Conservation (phyloP, 2,888 invertebrate genomes). For the Philopedon plagiatum region DNA sequence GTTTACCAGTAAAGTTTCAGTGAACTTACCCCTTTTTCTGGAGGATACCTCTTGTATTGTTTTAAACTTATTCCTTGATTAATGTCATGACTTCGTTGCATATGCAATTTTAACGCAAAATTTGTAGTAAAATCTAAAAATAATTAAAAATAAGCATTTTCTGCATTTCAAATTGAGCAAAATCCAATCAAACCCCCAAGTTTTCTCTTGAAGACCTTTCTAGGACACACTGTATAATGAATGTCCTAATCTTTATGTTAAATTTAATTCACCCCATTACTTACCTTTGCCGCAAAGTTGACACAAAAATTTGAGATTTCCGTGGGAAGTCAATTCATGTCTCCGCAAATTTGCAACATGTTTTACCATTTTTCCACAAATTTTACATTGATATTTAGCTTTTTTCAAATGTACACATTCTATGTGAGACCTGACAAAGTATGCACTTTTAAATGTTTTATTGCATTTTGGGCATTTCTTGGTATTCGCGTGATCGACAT, state of each 20-base stretch:
- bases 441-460: not conserved
- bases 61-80: not conserved
- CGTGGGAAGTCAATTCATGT: not conserved
- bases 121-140: not conserved
- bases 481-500: not conserved
- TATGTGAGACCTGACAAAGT: not conserved
- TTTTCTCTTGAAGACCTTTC: no score
- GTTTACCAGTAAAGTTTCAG: no score
- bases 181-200: no score
- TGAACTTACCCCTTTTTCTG: not conserved
- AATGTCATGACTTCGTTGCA: not conserved
- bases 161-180: no score
- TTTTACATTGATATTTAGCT: not conserved
- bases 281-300: not conserved
- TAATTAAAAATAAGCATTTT: not conserved
- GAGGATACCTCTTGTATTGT: not conserved
- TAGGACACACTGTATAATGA: no score
- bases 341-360: not conserved
- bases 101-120: not conserved
- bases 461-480: not conserved
- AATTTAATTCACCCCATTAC: no score
- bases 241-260: no score
- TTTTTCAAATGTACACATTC: not conserved
- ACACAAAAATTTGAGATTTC: not conserved
- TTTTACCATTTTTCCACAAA: not conserved